A percentile compares a stretch with the other conserved stretches of the same genome.
Conservation (phyloP, 2,797 vertebrate genomes). For the Anguilla marmorata region DNA sequence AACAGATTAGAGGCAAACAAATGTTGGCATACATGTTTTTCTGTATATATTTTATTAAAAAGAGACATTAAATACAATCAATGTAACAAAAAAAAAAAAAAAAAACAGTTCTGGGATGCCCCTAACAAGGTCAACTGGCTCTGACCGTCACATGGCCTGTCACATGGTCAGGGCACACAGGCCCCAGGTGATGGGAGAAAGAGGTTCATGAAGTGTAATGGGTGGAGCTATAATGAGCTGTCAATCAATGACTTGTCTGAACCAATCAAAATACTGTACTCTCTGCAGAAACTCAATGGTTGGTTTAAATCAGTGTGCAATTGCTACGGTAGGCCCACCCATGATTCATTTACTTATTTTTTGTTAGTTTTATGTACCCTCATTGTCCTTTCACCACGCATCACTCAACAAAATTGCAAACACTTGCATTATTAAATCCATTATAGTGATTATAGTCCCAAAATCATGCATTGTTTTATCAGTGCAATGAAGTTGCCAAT, state of each 20-base stretch:
- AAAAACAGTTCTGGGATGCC: neutral
- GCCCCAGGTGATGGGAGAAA: neutral
- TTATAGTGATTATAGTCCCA: neutral
- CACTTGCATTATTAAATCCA: neutral
- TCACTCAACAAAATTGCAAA: neutral
- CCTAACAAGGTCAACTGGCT: neutral
- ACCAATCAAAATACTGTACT: neutral
- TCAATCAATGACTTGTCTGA: neutral
- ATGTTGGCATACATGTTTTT: conserved; percentile 65
- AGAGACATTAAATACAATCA: conserved; percentile 84
- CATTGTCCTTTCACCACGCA: neutral
- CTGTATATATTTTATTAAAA: conserved; percentile 73
- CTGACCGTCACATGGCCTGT: neutral
- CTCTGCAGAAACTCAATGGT: neutral
- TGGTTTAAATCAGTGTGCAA: neutral
- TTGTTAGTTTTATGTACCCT: neutral
- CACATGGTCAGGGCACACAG: neutral
- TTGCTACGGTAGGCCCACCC: neutral
- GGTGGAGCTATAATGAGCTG: conserved; percentile 2
- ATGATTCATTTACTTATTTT: neutral
- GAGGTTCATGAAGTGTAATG: neutral
- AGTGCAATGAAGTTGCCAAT: neutral
- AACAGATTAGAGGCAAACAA: neutral
- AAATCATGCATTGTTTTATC: neutral
- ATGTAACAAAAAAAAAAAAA: conserved; percentile 48